Percentiles rank a stretch among this genome's conserved stretches.
These are phyloP conservation scores for Rhombomys opimus DNA, from an alignment of 2,113 vertebrate species.

Conservation along the genomic window DNA sequence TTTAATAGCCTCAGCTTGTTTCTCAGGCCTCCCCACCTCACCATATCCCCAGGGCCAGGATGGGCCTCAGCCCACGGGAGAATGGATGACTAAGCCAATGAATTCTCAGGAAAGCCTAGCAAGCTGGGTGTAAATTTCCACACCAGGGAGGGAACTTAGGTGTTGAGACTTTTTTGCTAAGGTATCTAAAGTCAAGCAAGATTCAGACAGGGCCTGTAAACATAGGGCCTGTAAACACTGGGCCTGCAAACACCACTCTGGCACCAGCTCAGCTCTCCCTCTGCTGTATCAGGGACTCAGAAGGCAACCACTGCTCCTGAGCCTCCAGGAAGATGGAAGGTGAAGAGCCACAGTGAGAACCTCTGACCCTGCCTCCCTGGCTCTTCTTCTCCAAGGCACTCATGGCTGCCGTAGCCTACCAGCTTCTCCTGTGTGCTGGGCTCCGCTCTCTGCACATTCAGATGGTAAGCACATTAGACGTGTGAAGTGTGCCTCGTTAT, in stretches of 20 bases:
- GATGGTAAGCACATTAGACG: not conserved
- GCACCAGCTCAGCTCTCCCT: not conserved
- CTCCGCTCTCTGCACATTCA: not conserved
- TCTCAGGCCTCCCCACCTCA: not conserved
- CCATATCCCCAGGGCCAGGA: not conserved
- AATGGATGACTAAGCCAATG: not conserved
- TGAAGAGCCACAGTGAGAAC: not conserved
- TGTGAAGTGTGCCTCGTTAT: not conserved
- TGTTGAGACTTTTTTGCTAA: not conserved
- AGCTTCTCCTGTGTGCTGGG: not conserved
- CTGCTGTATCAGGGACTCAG: not conserved
- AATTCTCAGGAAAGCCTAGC: not conserved
- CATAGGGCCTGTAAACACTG: not conserved
- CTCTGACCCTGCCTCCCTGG: not conserved
- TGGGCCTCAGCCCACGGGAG: accelerated
- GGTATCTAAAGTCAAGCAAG: not conserved
- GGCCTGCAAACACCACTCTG: not conserved
- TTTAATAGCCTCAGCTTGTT: not conserved
- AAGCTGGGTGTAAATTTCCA: not conserved
- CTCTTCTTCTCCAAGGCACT: not conserved
- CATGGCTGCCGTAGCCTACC: not conserved
- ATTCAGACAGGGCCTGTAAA: not conserved
- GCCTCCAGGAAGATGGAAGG: not conserved
- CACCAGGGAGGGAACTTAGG: not conserved
- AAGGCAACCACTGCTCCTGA: not conserved